A percentile compares a stretch with the other conserved stretches of the same genome.
Conservation (phyloP, 2,113 vertebrate species). For the Tonatia bakeri region DNA sequence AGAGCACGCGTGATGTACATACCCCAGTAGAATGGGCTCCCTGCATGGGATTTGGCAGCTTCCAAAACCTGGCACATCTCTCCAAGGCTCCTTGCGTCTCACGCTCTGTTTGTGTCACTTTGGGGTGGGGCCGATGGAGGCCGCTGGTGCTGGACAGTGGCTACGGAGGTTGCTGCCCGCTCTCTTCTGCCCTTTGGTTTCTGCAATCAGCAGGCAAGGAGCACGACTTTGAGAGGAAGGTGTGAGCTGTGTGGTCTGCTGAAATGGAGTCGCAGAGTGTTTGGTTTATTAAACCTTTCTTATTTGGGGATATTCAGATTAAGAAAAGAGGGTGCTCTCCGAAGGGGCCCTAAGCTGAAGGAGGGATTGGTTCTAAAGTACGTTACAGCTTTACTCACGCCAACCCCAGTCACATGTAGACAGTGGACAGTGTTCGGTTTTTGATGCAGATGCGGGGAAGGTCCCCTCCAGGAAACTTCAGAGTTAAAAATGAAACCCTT, state of each 20-base stretch:
- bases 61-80: slow-evolving; percentile 47
- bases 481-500: neutral
- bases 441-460: neutral
- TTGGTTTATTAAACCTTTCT: neutral
- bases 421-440: neutral
- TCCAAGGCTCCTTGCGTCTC: slow-evolving; percentile 61
- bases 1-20: slow-evolving; percentile 61
- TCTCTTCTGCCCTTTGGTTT: neutral
- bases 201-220: neutral
- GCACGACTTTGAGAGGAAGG: neutral
- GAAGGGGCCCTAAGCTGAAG: neutral
- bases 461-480: neutral
- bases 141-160: slow-evolving; percentile 13
- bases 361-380: neutral
- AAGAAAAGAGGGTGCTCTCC: neutral
- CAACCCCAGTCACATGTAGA: too few species aligned
- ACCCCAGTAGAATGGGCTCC: slow-evolving; percentile 33
- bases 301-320: slow-evolving; percentile 26
- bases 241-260: neutral
- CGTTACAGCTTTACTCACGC: neutral
- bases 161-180: neutral
- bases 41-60: slow-evolving; percentile 25
- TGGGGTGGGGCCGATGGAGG: neutral
- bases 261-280: slow-evolving; percentile 6
- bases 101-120: slow-evolving; percentile 38